phyloP scores from a whole-genome alignment of 2,797 vertebrate genomes.

The Phrynocephalus forsythii region DNA sequence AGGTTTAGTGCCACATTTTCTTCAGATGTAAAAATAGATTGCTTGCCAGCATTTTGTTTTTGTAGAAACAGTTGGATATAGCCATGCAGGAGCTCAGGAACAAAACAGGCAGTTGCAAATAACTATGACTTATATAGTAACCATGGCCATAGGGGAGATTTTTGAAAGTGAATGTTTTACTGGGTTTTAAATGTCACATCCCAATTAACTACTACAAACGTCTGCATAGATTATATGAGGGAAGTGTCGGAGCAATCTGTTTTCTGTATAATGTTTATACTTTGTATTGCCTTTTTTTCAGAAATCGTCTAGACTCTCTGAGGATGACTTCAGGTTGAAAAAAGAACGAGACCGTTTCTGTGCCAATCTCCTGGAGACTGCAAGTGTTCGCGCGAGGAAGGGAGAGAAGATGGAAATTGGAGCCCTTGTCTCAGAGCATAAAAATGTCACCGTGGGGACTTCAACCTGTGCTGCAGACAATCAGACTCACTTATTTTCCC shows the following conservation, averaged over 20 bases:
- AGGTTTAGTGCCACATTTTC: no score
- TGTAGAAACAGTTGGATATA: not conserved
- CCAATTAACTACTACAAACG: constrained; percentile 1
- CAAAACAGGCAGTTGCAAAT: constrained; percentile 4
- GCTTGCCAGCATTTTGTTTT: not conserved
- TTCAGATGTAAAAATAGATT: constrained; percentile 8
- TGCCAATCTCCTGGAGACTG: constrained; percentile 87
- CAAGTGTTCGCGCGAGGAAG: constrained; percentile 81
- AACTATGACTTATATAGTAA: constrained; percentile 14
- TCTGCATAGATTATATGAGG: not conserved
- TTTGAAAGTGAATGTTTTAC: constrained; percentile 9
- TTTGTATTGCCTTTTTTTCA: constrained; percentile 72
- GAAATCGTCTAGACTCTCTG: constrained; percentile 85
- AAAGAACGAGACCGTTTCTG: constrained; percentile 83
- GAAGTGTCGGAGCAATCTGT: not conserved
- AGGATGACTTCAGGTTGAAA: constrained; percentile 89
- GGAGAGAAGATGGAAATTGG: constrained; percentile 91
- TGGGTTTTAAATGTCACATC: constrained; percentile 23
- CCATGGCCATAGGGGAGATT: not conserved
- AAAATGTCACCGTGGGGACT: constrained; percentile 76
- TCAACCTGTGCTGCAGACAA: constrained; percentile 77
- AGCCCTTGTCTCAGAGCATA: constrained; percentile 80
- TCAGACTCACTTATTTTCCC: constrained; percentile 78
- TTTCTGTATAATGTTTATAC: not conserved
- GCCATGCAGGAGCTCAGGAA: constrained; percentile 10